These are phyloP conservation scores for Barnardius zonarius DNA, from an alignment of 2,113 vertebrate genomes.

Conservation along the genomic window DNA sequence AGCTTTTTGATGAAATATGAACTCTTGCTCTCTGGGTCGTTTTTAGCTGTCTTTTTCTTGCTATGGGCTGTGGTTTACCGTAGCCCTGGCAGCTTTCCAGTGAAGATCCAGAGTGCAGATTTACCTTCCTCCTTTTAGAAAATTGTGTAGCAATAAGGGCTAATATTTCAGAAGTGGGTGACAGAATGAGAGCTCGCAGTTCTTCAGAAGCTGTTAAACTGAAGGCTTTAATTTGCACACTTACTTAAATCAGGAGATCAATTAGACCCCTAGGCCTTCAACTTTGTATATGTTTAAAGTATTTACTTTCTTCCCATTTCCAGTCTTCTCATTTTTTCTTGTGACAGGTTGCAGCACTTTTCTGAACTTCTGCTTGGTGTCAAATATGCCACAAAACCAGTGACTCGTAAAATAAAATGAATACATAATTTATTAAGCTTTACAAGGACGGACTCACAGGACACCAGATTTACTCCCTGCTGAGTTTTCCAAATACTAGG, in stretches of 20 bases:
- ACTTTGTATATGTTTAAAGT: neutral
- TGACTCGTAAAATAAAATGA: neutral
- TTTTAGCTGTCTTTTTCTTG: neutral
- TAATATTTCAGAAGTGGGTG: neutral
- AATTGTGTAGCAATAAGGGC: neutral
- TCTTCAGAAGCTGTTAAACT: neutral
- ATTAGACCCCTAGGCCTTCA: neutral
- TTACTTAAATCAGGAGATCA: neutral
- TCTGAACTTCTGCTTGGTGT: neutral
- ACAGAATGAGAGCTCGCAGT: neutral
- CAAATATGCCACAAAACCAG: neutral
- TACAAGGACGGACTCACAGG: neutral
- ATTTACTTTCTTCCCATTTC: neutral
- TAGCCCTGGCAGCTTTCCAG: neutral
- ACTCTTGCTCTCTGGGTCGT: neutral
- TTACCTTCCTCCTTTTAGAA: neutral
- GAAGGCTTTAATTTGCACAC: neutral
- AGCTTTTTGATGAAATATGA: neutral
- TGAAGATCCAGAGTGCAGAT: neutral
- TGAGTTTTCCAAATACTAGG: neutral
- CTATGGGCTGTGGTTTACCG: neutral
- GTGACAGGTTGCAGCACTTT: neutral
- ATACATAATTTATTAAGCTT: neutral
- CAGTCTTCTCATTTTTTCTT: neutral
- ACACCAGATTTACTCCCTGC: neutral